Evolutionary conservation across 92 coral and sea anemone species (phyloP), one percentile per base, ranked within the genome.

Genomic region (Isaurus tuberculatus): DNA sequence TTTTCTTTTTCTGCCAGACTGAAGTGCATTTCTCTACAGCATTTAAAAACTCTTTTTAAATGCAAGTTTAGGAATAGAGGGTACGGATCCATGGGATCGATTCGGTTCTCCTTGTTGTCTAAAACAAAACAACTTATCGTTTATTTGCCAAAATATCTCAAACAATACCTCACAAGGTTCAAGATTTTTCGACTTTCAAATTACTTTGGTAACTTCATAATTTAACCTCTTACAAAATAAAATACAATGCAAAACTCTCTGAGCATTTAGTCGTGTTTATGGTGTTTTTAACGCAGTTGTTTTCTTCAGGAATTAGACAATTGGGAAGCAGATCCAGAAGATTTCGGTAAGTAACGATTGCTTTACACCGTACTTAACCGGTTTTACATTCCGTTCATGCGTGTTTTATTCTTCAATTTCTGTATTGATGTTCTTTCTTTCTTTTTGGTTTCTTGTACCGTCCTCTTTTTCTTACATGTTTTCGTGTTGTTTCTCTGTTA

Each of bases 301-400:
- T 34, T 80, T 85, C 73, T 31, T 10, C 75, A 95, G 98, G 98
- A 95, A 70, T 75, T 95, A 30, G 92, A 94, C 23, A 84, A 80
- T 46, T 95, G 98, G 98, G 98, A 95, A 55, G 73, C 84, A 28
- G 98, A 94, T 46, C 98, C 98, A 36, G 98, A 95, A 68, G 94
- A 87, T 46, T 94, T 90, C 87, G 98, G 98, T 95, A 89, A 10
- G 95, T 80, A 34, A 15, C 14, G 31, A 36, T 55, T 25, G 31
- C 0, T 31, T 22, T 5, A 2, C 7, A n/a, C 23, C 2, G 14
- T 46, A 8, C n/a, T n/a, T n/a, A n/a, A 9, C 19, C 19, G 16
- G 16, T 46, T 46, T 46, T 15, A 11, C 13, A 5, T 11, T 40
- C 46, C 46, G 8, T 40, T 51, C 42, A 8, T 22, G 20, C 15